phyloP scores from a whole-genome alignment of 2,797 vertebrate genomes.

The Mareca strepera region DNA sequence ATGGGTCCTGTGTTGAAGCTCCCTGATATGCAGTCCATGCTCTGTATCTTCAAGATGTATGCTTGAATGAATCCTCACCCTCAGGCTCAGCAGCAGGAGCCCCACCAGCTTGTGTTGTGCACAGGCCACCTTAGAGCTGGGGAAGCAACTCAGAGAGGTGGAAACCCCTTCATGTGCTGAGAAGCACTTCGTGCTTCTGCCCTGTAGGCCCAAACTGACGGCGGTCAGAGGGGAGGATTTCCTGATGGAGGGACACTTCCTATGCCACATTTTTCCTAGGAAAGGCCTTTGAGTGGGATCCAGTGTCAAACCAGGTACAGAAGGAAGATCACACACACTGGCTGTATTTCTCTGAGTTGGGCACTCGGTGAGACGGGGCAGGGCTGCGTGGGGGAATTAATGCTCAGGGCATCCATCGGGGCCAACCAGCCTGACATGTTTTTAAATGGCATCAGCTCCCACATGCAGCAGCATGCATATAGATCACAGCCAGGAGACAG shows the following conservation, averaged over 20 bases:
- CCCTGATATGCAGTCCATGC: rapidly evolving
- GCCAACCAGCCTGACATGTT: not conserved
- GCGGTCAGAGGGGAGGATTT: not conserved
- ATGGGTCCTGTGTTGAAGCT: not conserved
- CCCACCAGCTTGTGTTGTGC: not conserved
- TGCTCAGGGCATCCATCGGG: not conserved
- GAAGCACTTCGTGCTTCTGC: not conserved
- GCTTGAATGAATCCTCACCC: not conserved
- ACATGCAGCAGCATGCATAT: constrained; percentile 13
- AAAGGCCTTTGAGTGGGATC: not conserved
- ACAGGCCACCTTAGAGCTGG: not conserved
- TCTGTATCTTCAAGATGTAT: not conserved
- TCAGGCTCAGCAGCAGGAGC: not conserved
- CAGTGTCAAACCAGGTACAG: not conserved
- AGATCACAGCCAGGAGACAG: constrained; percentile 59
- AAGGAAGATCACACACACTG: not conserved
- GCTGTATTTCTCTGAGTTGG: not conserved
- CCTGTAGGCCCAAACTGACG: rapidly evolving
- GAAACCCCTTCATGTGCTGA: not conserved
- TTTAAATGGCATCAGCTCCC: constrained; percentile 23
- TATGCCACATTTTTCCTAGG: not conserved
- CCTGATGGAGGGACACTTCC: not conserved
- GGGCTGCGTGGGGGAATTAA: rapidly evolving
- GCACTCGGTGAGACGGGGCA: not conserved
- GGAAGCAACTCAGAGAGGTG: rapidly evolving